Base-by-base conservation (phyloP, 2,888 invertebrate genomes). In the Holacanthella duospinosa region DNA sequence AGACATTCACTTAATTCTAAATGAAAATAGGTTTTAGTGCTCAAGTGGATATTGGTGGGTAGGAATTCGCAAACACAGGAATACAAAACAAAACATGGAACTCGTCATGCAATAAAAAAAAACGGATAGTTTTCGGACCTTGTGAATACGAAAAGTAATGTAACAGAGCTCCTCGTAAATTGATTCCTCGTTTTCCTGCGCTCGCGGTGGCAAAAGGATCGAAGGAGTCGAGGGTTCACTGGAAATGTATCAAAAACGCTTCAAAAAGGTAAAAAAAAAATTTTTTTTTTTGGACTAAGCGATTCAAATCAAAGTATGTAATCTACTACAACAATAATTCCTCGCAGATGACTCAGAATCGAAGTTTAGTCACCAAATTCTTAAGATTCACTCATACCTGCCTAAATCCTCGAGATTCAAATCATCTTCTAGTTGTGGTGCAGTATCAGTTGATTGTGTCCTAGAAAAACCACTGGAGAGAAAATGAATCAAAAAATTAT, bases 121-220 rank as follows among this genome's bases (percentile, higher is more conserved):
- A n/a, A n/a, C n/a, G n/a, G n/a, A n/a, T n/a, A n/a, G n/a, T n/a
- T n/a, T 21, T 60, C 65, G 55, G 64, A 72, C 71, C 71, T 72
- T 68, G 60, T 70, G 70, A 48, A 70, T 68, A 63, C 67, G 67
- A 63, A 89, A 87, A 76, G 88, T 88, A 76, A 89, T 87, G 78
- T 88, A 90, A 82, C 89, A 89, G 74, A 91, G 83, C 79, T 90
- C 89, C 79, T 89, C 90, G 78, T 91, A 91, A 75, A 89, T 86
- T 79, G 88, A 88, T 77, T 89, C 88, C 74, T 88, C 88, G 71
- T 74, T 74, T 63, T 74, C 74, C 53, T 60, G 54, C 26, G 25
- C 58, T 60, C 62, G 61, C 12, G 65, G 64, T 25, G 68, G 68
- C 56, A 68, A 58, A 43, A 66, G 54, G 29, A 68, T 29, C 29